Percentiles rank a stretch among this genome's conserved stretches.
Conservation (phyloP, 92 coral and sea anemone genomes). For the Phenganax stokvisi region DNA sequence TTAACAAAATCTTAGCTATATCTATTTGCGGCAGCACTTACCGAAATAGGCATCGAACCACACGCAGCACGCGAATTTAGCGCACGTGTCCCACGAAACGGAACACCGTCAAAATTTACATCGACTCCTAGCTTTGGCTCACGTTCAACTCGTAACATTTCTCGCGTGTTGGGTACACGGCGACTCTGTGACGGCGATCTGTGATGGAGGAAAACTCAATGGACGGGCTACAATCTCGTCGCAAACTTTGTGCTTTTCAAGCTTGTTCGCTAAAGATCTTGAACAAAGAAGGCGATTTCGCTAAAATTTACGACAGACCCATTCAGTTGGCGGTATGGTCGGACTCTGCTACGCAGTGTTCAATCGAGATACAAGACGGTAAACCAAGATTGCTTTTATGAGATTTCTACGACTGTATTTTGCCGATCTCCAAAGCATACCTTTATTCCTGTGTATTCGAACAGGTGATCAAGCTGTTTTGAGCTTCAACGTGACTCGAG, state of each 20-base stretch:
- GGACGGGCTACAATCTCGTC: slow-evolving; percentile 20
- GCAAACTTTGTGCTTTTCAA: slow-evolving; percentile 30
- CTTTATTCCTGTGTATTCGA: background rate
- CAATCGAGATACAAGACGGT: slow-evolving; percentile 31
- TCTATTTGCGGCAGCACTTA: no score
- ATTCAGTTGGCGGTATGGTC: slow-evolving; percentile 16
- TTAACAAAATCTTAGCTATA: no score
- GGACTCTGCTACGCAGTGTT: slow-evolving; percentile 13
- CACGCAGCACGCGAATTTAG: no score
- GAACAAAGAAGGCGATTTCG: slow-evolving; percentile 29
- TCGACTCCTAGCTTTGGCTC: no score
- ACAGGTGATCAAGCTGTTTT: slow-evolving; percentile 66
- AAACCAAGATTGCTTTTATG: slow-evolving; percentile 5
- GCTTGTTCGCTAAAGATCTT: slow-evolving; percentile 33
- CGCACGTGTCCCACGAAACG: no score
- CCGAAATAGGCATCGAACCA: no score
- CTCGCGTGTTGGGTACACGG: no score
- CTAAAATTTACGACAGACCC: slow-evolving; percentile 27
- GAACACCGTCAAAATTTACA: no score
- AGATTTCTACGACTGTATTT: background rate
- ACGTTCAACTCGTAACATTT: background rate
- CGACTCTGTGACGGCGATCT: background rate
- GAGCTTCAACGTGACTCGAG: slow-evolving; percentile 61
- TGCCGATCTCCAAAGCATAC: background rate
- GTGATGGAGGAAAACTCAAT: slow-evolving; percentile 34